Conservation (phyloP, 2,888 invertebrate genomes). For the Gandaritis pyraliata region DNA sequence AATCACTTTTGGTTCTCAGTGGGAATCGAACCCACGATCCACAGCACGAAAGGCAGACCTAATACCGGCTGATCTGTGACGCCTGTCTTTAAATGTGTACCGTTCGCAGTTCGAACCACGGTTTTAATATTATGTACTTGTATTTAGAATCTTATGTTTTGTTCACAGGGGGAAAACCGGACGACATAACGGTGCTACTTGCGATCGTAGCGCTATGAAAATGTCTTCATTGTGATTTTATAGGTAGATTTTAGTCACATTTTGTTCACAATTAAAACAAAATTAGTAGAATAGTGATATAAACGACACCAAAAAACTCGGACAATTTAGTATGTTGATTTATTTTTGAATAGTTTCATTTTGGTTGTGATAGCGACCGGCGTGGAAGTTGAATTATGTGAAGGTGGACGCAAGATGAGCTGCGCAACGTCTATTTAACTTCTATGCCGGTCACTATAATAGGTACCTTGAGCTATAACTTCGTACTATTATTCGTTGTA, state of each 20-base stretch:
- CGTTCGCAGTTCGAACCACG: too few species aligned
- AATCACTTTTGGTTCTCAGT: too few species aligned
- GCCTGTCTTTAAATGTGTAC: too few species aligned
- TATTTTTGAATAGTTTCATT: constrained; percentile 22
- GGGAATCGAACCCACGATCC: too few species aligned
- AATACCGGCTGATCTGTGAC: too few species aligned
- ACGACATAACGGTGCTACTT: constrained; percentile 98
- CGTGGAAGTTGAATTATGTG: background rate
- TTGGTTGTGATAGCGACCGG: background rate
- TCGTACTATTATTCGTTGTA: too few species aligned
- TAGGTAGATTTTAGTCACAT: constrained; percentile 63
- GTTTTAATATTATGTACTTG: background rate
- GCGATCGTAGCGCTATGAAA: constrained; percentile 94
- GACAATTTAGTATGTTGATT: constrained; percentile 41
- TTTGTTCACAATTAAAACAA: constrained; percentile 60
- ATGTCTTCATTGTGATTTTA: constrained; percentile 69
- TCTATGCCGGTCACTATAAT: too few species aligned
- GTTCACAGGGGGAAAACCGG: constrained; percentile 97
- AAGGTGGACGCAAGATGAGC: background rate
- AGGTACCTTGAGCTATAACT: too few species aligned
- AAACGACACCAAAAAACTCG: constrained; percentile 71
- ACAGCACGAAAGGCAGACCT: too few species aligned
- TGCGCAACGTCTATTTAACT: background rate
- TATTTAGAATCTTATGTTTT: constrained; percentile 45
- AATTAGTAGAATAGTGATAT: constrained; percentile 66